Evolutionary conservation across 2,888 invertebrate species (phyloP), one percentile per base, ranked within the genome.

Genomic region (Agapostemon virescens): DNA sequence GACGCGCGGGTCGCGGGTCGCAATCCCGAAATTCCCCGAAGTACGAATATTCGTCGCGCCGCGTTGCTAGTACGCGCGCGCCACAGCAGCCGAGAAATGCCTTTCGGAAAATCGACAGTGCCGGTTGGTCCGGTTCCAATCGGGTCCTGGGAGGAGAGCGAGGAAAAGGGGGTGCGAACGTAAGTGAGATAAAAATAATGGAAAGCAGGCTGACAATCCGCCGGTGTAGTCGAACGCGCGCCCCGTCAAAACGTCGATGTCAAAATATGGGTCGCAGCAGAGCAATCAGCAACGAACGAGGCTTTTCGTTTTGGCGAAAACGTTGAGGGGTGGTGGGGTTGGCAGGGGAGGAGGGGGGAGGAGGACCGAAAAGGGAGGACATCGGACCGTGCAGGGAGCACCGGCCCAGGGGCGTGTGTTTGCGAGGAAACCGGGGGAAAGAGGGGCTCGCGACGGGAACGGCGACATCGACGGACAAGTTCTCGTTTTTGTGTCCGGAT

Each of bases 201-300:
- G 42, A 70, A 55, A 81, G 69, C 74, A 20, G 58, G 11, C 69
- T 66, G 79, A 73, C 79, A 69, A 73, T 73, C 69, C 72, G 64
- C 15, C 69, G 61, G 23, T 63, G 64, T 70, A 67, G 75, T 74
- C 73, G 83, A 77, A 79, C 77, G 81, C 77, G 81, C 73, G 64
- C 70, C 83, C 66, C 82, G 80, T 86, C 82, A 81, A 85, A 86
- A 83, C 68, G 87, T 86, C 81, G 78, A 81, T 82, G 87, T 74
- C 82, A 82, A 85, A 85, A 87, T 86, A 86, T 86, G 83, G 87
- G 86, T 87, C 86, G 81, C 77, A 81, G 68, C 68, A 67, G 85
- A 77, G 86, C 85, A 86, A 86, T 85, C 86, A 86, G 80, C 71
- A 77, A 80, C 79, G 82, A 84, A 80, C 79, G 80, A 84, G 77